Evolutionary conservation across 2,888 invertebrate species (phyloP).

Genomic region (Alloplasta piceator): DNA sequence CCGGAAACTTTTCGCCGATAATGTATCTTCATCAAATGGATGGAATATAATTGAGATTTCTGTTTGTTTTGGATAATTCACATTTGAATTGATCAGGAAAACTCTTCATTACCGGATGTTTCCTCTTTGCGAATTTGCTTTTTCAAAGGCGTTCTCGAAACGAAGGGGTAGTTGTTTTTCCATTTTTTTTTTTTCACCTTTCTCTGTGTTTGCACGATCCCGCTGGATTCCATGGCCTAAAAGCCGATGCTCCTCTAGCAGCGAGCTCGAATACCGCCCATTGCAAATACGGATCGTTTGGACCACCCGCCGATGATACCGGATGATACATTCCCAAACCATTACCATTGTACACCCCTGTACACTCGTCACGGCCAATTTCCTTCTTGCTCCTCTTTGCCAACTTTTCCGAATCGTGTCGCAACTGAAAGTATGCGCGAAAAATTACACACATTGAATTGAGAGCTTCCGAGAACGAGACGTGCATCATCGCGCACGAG

Average conservation of each 20-base stretch:
- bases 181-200: slow-evolving; percentile 74
- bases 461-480: no score
- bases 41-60: no score
- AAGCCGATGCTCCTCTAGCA: slow-evolving; percentile 81
- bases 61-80: no score
- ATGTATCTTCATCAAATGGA: no score
- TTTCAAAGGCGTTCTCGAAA: no score
- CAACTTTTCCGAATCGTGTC: slow-evolving; percentile 79
- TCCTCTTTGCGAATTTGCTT: no score
- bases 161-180: no score
- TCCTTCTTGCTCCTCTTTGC: slow-evolving; percentile 81
- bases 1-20: no score
- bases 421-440: slow-evolving; percentile 72
- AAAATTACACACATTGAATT: slow-evolving; percentile 9
- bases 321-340: slow-evolving; percentile 80
- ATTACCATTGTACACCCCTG: slow-evolving; percentile 78
- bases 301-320: slow-evolving; percentile 72
- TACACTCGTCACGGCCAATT: slow-evolving; percentile 79
- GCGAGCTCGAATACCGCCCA: slow-evolving; percentile 82
- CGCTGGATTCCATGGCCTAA: slow-evolving; percentile 82
- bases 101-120: no score
- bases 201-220: slow-evolving; percentile 82
- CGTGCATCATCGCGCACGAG: slow-evolving; percentile 15
- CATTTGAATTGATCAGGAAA: no score
- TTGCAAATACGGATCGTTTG: slow-evolving; percentile 79